Evolutionary conservation across 1,140 invertebrate species (phyloP), one percentile per base, ranked within the genome.

Genomic region (Drosophila nannoptera): DNA sequence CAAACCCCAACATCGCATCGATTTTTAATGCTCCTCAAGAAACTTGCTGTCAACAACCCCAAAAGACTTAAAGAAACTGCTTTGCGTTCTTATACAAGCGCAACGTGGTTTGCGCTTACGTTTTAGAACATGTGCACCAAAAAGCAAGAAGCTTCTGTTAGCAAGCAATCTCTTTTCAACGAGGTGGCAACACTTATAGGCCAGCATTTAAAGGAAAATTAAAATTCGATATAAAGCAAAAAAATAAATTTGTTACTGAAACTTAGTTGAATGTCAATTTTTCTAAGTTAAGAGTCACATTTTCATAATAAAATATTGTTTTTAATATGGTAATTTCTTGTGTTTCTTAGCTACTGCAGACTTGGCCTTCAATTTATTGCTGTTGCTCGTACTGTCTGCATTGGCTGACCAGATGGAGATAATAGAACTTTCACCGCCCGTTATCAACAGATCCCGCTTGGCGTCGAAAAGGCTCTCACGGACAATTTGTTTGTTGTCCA

Each of bases 401-500:
- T 68, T 70, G n/a, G 55, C 29, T 9, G 77, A 53, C 94, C 94
- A 95, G 52, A 94, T 75, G 67, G 92, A 92, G 7, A 95, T 75
- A 45, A 92, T 88, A 14, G 93, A 92, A 11, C 90, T 89, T 87
- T 95, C 94, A 1, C 94, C 94, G 16, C 92, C 92, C 5, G 93
- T 94, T 54, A 94, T 66, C 22, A 95, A 35, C 40, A 75, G 7
- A 38, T 88, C 50, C 89, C 75, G 64, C 91, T 93, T 91, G 58
- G 90, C 69, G 86, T 94, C 91, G 55, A 92, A 91, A 81, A 92
- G 91, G 80, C 93, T 93, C 48, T 92, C 91, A 8, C 94, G 90
- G 4, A 95, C 92, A 35, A 93, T 90, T 89, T 95, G 94, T 61
- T 92, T 92, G 86, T 95, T 95, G 11, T 89, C 90, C 6, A 74